Evolutionary conservation across 2,113 vertebrate genomes (phyloP).

Genomic region (Solea solea): DNA sequence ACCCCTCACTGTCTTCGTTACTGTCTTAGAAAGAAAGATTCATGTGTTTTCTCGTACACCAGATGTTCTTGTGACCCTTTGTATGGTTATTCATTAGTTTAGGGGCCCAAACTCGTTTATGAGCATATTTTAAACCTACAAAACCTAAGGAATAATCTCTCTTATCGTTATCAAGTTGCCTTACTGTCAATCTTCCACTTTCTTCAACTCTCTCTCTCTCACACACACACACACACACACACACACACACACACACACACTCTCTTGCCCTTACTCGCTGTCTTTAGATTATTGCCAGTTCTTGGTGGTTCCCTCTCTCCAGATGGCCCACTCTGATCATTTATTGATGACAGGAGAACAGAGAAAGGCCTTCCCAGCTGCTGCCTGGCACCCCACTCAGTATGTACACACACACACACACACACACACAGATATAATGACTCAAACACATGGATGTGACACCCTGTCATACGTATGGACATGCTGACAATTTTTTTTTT

Average conservation of each 20-base stretch:
- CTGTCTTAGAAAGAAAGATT: too few relatives aligned
- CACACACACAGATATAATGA: conserved; percentile 38
- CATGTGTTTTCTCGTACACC: background rate
- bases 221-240: background rate
- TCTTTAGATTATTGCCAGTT: conserved; percentile 67
- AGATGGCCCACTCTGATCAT: conserved; percentile 92
- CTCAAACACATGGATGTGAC: conserved; percentile 35
- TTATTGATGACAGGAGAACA: conserved; percentile 91
- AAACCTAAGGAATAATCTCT: too few relatives aligned
- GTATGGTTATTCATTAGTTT: background rate
- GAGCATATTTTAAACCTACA: too few relatives aligned
- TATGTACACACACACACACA: conserved; percentile 29
- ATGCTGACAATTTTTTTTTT: background rate
- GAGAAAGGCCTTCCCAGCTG: conserved; percentile 87
- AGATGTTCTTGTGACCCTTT: background rate
- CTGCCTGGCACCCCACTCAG: conserved; percentile 74
- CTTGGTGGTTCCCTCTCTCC: conserved; percentile 82
- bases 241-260: background rate
- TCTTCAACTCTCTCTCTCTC: background rate
- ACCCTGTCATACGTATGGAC: conserved; percentile 18
- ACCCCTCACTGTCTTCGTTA: background rate
- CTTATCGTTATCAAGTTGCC: too few relatives aligned
- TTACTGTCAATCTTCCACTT: background rate
- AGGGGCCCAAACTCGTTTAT: too few relatives aligned
- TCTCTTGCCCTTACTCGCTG: conserved; percentile 22